A percentile compares a stretch with the other conserved stretches of the same genome.
phyloP scores from a whole-genome alignment of 1,140 invertebrate genomes.

The Penaeus indicus region DNA sequence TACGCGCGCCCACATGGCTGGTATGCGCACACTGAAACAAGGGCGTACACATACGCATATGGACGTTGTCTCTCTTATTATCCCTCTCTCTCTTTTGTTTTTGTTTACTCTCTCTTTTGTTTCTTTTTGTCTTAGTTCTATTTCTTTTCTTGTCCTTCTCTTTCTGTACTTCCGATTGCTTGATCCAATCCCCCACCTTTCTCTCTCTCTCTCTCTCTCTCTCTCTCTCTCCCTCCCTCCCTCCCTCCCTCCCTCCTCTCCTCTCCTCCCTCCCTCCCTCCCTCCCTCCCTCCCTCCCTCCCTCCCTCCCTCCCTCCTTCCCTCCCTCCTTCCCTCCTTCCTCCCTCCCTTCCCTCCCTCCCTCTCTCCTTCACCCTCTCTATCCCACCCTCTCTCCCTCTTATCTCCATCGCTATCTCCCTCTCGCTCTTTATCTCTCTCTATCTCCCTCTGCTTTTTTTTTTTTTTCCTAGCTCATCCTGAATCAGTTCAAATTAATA shows the following conservation, averaged over 20 bases:
- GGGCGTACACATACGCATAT: no score
- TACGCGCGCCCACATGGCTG: no score
- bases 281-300: background rate
- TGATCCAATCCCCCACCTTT: no score
- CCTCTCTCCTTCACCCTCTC: background rate
- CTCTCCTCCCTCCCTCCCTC: background rate
- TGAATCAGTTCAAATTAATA: no score
- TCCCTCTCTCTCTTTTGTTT: no score
- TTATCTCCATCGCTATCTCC: conserved; percentile 3
- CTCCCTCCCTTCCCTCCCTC: background rate
- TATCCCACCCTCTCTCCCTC: background rate
- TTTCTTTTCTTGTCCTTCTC: no score
- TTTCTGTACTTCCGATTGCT: no score
- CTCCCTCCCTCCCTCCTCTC: background rate
- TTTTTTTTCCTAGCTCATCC: no score
- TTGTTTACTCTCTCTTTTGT: no score
- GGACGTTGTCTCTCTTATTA: background rate
- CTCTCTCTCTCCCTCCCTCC: background rate
- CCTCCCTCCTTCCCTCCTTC: background rate
- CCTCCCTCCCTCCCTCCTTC: background rate
- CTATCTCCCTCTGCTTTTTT: background rate
- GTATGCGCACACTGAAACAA: no score
- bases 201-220: background rate
- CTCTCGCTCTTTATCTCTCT: conserved; percentile 10
- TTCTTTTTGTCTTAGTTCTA: no score